These are phyloP conservation scores for Channallabes apus DNA, from an alignment of 2,797 vertebrate species.

Conservation along the genomic window DNA sequence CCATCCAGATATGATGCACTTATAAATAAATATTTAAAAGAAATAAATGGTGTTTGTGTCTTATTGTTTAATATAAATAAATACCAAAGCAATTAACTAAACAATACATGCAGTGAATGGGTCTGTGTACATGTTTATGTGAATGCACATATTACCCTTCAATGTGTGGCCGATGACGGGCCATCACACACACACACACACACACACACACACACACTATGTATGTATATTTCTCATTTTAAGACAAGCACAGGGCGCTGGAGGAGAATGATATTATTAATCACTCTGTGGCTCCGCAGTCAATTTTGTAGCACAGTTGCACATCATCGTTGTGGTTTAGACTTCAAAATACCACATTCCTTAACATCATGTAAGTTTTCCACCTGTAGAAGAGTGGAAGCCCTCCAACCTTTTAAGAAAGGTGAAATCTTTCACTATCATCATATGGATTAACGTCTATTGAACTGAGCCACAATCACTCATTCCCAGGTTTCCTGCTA, in stretches of 20 bases:
- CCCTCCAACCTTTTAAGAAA: background rate
- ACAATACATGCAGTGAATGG: too few relatives aligned
- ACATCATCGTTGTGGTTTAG: background rate
- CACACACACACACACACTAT: too few relatives aligned
- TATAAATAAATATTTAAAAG: too few relatives aligned
- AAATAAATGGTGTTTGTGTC: too few relatives aligned
- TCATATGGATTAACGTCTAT: background rate
- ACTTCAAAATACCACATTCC: background rate
- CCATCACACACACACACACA: too few relatives aligned
- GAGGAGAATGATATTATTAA: background rate
- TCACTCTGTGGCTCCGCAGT: background rate
- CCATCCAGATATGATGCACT: too few relatives aligned
- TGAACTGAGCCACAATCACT: background rate
- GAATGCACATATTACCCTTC: too few relatives aligned
- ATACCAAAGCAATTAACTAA: too few relatives aligned
- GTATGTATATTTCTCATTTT: background rate
- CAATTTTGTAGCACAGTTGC: background rate
- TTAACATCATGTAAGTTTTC: background rate
- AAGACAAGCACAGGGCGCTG: background rate
- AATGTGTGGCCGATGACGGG: too few relatives aligned
- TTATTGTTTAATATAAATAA: too few relatives aligned
- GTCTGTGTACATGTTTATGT: too few relatives aligned
- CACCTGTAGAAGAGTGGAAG: background rate
- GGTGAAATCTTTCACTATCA: background rate
- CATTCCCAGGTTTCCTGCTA: background rate